These are phyloP conservation scores for Austrofundulus limnaeus DNA, from an alignment of 2,113 vertebrate genomes.

Conservation along the genomic window DNA sequence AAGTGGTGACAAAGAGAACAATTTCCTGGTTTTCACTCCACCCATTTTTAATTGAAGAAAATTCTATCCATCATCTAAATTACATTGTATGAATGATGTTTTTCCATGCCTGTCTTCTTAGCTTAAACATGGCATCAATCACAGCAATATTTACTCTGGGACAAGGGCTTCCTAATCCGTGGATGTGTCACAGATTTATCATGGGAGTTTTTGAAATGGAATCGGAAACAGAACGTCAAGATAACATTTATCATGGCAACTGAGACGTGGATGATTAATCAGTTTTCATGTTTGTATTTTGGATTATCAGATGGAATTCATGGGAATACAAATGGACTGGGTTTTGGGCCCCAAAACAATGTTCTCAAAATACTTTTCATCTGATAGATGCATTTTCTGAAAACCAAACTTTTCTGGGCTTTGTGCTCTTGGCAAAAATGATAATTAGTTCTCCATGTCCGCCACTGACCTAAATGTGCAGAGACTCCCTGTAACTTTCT, in stretches of 20 bases:
- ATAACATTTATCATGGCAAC: constrained; percentile 20
- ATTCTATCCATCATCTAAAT: background rate
- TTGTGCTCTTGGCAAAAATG: background rate
- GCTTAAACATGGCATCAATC: constrained; percentile 7
- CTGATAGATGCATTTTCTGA: background rate
- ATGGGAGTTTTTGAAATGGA: constrained; percentile 12
- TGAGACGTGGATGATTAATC: constrained; percentile 6
- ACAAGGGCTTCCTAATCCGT: constrained; percentile 9
- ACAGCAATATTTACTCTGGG: constrained; percentile 5
- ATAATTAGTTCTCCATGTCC: background rate
- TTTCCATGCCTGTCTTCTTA: background rate
- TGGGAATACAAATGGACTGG: constrained; percentile 19
- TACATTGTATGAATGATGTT: background rate
- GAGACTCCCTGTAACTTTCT: too few relatives aligned
- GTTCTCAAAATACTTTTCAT: constrained; percentile 1
- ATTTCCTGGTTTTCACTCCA: constrained; percentile 2
- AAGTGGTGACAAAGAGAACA: constrained; percentile 1
- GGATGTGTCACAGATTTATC: constrained; percentile 19
- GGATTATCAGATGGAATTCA: constrained; percentile 6
- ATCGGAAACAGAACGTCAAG: constrained; percentile 20
- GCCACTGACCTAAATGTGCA: background rate
- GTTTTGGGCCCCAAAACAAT: background rate
- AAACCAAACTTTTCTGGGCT: background rate
- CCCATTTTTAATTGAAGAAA: background rate
- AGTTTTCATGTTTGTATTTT: constrained; percentile 1